These are phyloP conservation scores for Zele albiditarsus DNA, from an alignment of 2,888 invertebrate genomes.

Conservation along the genomic window DNA sequence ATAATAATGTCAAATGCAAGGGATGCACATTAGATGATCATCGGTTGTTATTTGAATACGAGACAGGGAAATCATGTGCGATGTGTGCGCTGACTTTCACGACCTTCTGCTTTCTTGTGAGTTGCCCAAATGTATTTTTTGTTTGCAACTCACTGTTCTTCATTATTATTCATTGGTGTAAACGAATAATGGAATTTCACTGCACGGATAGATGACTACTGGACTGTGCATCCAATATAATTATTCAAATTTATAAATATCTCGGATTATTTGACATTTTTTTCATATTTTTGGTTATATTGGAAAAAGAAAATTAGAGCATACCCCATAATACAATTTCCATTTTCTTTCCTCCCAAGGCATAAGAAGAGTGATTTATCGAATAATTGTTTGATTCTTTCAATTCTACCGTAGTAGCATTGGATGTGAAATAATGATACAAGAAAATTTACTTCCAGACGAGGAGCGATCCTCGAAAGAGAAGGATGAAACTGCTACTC, in stretches of 20 bases:
- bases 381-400: not conserved
- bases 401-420: not conserved
- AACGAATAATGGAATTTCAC: not conserved
- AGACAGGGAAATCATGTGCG: conserved; percentile 82
- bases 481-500: conserved; percentile 83
- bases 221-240: not conserved
- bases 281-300: conserved; percentile 13
- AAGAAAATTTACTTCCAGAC: conserved; percentile 76
- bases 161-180: not conserved
- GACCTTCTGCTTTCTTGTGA: conserved; percentile 91
- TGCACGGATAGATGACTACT: conserved; percentile 15
- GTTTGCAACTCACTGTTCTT: conserved; percentile 11
- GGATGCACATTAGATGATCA: conserved; percentile 65
- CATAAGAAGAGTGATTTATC: too few relatives aligned
- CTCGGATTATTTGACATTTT: not conserved
- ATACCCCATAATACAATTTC: not conserved
- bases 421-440: not conserved
- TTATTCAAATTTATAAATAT: not conserved
- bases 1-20: conserved; percentile 56
- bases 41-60: conserved; percentile 53
- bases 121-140: conserved; percentile 59
- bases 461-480: conserved; percentile 86
- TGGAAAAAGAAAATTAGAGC: not conserved
- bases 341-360: not conserved
- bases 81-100: conserved; percentile 95